Evolutionary conservation across 1,140 invertebrate genomes (phyloP), one percentile per base, ranked within the genome.

Genomic region (Aphaenogaster rudis): DNA sequence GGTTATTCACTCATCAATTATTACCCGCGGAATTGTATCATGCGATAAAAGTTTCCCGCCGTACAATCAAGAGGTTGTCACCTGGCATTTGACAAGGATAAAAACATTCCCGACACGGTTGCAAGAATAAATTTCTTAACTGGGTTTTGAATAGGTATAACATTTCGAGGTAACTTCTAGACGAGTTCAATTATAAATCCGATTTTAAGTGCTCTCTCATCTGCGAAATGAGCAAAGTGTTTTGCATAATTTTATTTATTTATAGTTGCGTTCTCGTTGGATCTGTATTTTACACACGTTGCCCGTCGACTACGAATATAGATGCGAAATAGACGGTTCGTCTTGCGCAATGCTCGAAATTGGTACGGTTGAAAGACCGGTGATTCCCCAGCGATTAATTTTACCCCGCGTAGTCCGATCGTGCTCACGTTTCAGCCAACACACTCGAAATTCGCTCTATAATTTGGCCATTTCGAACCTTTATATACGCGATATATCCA

Each of bases 391-490:
- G 28, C 61, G 77, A 80, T 80, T 42, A 61, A 74, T 82, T 82
- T 33, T 52, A 45, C n/a, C 6, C 66, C 17, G 66, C 50, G 17
- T 17, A 50, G 66, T 59, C 42, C 45, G 67, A 45, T 13, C 42
- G 28, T 13, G 28, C 13, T 36, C 61, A 61, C 17, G 54, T 33
- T 63, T 36, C 45, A 50, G 52, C 72, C 77, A 71, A 61, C 87
- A 74, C 81, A 88, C 79, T 87, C 78, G 79, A 84, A 57, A 69
- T 79, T 88, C 88, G 87, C 81, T 91, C 90, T 92, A 92, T 91
- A 92, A 92, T 92, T 92, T 92, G 84, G 50, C 91, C 86, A 92
- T 92, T 91, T 91, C 89, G 88, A 59, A 57, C 84, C 85, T 90
- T 91, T 91, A 92, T 91, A 92, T 91, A 78, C 82, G 86, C 82